phyloP scores from a whole-genome alignment of 2,113 vertebrate genomes.

The Erythrocercus mccallii region DNA sequence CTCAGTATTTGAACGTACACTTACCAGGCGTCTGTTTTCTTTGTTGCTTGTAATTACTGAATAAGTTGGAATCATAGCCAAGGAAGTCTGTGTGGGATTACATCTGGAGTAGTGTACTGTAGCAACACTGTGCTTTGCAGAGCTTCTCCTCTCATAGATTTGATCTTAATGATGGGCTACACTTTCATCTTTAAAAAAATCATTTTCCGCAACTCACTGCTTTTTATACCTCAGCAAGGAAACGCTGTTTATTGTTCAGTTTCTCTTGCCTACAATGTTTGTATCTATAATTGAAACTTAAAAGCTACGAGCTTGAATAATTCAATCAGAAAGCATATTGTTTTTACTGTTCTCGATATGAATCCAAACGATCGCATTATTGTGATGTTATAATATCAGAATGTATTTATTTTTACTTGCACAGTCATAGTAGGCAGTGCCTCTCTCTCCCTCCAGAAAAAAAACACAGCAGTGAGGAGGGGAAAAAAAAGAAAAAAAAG shows the following conservation, averaged over 20 bases:
- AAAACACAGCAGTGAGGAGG: background rate
- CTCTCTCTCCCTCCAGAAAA: background rate
- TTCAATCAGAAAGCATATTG: slow-evolving; percentile 68
- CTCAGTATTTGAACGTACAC: slow-evolving; percentile 1
- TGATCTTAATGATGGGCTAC: slow-evolving; percentile 50
- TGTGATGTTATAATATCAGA: slow-evolving; percentile 55
- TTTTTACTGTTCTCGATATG: slow-evolving; percentile 61
- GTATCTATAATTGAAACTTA: slow-evolving; percentile 68
- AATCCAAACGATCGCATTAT: slow-evolving; percentile 67
- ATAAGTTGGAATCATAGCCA: slow-evolving; percentile 32
- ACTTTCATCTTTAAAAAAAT: slow-evolving; percentile 54
- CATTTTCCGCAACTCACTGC: slow-evolving; percentile 37
- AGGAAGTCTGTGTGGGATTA: slow-evolving; percentile 8
- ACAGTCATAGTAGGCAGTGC: background rate
- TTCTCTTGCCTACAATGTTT: slow-evolving; percentile 34
- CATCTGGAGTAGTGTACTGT: slow-evolving; percentile 31
- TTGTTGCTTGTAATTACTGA: slow-evolving; percentile 61
- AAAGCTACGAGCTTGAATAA: slow-evolving; percentile 65
- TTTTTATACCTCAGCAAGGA: slow-evolving; percentile 55
- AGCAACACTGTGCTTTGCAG: slow-evolving; percentile 4
- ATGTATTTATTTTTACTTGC: slow-evolving; percentile 61
- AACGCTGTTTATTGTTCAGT: slow-evolving; percentile 45
- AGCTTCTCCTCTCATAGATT: slow-evolving; percentile 24
- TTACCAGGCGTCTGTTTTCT: slow-evolving; percentile 29
- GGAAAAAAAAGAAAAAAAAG: rapidly evolving